Evolutionary conservation across 2,113 vertebrate species (phyloP), one percentile per base, ranked within the genome.

Genomic region (Ptychochromis oligacanthus): DNA sequence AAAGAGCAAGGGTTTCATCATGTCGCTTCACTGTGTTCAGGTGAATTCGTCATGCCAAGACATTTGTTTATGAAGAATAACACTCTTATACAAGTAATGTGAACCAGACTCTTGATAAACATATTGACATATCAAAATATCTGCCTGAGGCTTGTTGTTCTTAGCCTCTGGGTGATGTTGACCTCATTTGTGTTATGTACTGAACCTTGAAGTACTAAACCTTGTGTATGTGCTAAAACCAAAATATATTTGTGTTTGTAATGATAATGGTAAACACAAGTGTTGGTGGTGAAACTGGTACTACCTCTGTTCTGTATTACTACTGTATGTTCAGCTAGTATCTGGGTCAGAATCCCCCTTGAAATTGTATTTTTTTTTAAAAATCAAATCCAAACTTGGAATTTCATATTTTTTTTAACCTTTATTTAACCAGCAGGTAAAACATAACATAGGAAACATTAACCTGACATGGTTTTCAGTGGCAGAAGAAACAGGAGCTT

Each of bases 1-100:
- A 94, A 94, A 95, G 93, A 93, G 93, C 92, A 90, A 87, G 85
- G 79, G 88, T 93, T 95, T 96, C 95, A 94, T 96, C 92, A 95
- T 94, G 96, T 94, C 87, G 88, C 96, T 74, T 94, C 90, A 93
- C 81, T 93, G 83, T 95, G 40, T 86, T 81, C 40, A 82, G 79
- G 75, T 80, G 7, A 67, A 90, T 91, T 92, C 81, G 58, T 91
- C 81, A 85, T 49, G 18, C 54, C 43, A 74, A 70, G 54, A 64
- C 15, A 59, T 70, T 79, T 83, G 49, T 82, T 87, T 87, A n/a
- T 15, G 57, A 81, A 75, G 58, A 74, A 36, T 38, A 1, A 18
- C 34, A 77, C 75, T 6, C 15, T 18, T 9, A 13, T 14, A 61
- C 22, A 26, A 13, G 6, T 28, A 58, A 15, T 28, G 17, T 8